These are phyloP conservation scores for Dufourea novaeangliae DNA, from an alignment of 1,140 invertebrate species.

Conservation along the genomic window DNA sequence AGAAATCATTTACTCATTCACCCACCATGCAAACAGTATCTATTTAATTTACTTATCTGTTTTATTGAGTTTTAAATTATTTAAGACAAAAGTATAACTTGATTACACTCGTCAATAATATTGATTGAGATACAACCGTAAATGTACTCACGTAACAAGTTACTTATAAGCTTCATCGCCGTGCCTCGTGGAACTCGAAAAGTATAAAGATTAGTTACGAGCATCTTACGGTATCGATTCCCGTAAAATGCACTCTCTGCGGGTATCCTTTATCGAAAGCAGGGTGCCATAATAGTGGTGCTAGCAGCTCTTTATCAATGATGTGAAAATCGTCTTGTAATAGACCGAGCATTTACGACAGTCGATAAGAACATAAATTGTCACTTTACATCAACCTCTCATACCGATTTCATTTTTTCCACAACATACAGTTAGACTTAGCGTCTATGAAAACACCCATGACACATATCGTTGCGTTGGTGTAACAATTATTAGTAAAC, in stretches of 20 bases:
- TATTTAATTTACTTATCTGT: no score
- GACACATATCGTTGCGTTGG: no score
- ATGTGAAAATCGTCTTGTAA: conserved; percentile 33
- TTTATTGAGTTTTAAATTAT: no score
- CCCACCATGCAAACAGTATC: no score
- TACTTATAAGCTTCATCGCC: neutral
- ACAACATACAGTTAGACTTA: no score
- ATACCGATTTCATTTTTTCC: neutral
- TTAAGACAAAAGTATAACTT: no score
- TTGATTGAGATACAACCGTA: neutral
- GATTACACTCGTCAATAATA: no score
- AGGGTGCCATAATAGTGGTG: neutral
- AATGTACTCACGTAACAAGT: neutral
- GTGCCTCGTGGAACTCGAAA: conserved; percentile 7
- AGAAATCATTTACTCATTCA: no score
- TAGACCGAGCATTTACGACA: conserved; percentile 21
- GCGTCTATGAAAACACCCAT: no score
- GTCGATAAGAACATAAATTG: conserved; percentile 27
- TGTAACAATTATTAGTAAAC: no score
- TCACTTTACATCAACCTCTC: conserved; percentile 10
- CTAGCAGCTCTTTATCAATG: conserved; percentile 28
- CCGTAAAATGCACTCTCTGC: neutral
- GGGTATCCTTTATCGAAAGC: conserved; percentile 25
- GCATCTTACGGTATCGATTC: conserved; percentile 29
- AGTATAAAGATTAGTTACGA: conserved; percentile 21